Percentiles rank a stretch among this genome's conserved stretches.
These are phyloP conservation scores for Mayetiola destructor DNA, from an alignment of 2,888 invertebrate species.

Conservation along the genomic window DNA sequence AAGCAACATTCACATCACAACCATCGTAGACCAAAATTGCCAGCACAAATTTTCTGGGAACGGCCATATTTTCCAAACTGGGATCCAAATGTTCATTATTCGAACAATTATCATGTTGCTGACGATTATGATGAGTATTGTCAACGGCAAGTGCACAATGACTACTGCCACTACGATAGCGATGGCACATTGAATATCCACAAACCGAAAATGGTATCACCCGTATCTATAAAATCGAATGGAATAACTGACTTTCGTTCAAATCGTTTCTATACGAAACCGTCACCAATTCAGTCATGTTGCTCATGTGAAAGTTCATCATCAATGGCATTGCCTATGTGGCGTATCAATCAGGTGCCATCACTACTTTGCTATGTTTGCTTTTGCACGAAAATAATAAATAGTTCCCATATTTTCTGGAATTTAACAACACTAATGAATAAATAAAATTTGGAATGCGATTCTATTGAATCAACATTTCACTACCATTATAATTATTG, in stretches of 20 bases:
- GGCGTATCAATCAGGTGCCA: constrained; percentile 4
- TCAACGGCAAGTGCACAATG: constrained; percentile 38
- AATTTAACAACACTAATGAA: no score
- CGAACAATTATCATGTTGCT: constrained; percentile 18
- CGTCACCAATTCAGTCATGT: constrained; percentile 14
- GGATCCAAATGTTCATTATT: constrained; percentile 17
- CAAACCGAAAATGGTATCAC: constrained; percentile 20
- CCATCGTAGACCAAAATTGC: constrained; percentile 2
- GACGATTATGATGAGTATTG: constrained; percentile 19
- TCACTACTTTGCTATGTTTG: no score
- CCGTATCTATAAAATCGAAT: constrained; percentile 20
- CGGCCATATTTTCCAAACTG: constrained; percentile 11
- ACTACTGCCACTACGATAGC: constrained; percentile 37
- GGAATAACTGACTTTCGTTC: constrained; percentile 15
- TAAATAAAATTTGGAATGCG: no score
- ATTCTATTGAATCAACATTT: no score
- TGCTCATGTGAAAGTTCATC: constrained; percentile 18
- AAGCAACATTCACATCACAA: neutral
- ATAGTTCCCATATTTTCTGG: no score
- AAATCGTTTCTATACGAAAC: constrained; percentile 4
- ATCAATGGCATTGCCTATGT: neutral
- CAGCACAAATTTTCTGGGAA: constrained; percentile 20
- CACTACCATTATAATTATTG: no score
- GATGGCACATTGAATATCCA: constrained; percentile 26
- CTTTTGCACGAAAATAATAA: no score